These are phyloP conservation scores for Geodia barretti DNA, from an alignment of 37 sponge, comb jelly and placozoan species.

Conservation along the genomic window DNA sequence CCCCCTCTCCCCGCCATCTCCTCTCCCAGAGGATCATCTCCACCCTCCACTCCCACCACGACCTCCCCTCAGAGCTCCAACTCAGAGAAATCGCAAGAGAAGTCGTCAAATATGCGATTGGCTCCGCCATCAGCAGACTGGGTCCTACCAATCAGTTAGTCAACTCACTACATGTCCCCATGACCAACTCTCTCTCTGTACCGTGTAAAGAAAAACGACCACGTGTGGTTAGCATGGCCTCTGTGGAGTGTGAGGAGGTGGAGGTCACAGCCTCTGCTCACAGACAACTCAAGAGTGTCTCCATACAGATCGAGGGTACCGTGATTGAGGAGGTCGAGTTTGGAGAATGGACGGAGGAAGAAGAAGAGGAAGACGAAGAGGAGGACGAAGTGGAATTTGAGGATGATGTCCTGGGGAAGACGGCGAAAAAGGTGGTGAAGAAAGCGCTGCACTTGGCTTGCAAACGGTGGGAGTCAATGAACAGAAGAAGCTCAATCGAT, in stretches of 20 bases:
- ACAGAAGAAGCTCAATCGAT: slow-evolving; percentile 23
- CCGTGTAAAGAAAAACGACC: neutral
- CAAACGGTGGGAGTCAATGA: neutral
- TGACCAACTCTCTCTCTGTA: neutral
- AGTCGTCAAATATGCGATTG: neutral
- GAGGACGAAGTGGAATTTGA: slow-evolving; percentile 10
- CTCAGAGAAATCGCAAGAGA: neutral
- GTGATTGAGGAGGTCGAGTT: neutral
- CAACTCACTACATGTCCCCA: neutral
- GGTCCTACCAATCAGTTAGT: too few species aligned
- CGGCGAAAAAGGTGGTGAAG: slow-evolving; percentile 47
- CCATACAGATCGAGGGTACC: neutral
- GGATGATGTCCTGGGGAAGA: neutral
- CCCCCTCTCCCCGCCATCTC: neutral
- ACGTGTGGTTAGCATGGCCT: neutral
- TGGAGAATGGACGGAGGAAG: too few species aligned
- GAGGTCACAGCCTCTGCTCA: neutral
- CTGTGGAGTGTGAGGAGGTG: neutral
- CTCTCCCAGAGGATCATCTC: neutral
- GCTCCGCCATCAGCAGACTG: neutral
- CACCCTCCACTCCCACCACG: neutral
- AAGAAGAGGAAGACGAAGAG: neutral
- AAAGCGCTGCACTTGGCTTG: slow-evolving; percentile 45
- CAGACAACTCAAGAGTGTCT: neutral
- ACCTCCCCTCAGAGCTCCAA: neutral